Conservation (phyloP, 2,797 vertebrate genomes). For the Vespertilio murinus region DNA sequence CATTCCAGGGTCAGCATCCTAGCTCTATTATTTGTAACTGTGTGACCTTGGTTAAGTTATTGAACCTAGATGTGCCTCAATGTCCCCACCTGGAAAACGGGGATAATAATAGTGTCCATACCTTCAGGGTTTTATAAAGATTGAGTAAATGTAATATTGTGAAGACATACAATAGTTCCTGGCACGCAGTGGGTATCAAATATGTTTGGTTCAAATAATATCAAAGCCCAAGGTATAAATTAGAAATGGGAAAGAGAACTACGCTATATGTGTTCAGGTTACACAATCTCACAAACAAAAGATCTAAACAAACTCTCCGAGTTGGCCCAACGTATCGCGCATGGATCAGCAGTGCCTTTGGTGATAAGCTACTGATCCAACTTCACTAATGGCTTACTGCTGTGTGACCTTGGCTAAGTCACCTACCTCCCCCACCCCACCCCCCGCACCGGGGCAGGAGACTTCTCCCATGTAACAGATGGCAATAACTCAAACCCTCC, state of each 20-base stretch:
- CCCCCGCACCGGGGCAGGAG: too few relatives aligned
- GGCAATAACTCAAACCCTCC: background rate
- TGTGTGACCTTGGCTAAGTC: background rate
- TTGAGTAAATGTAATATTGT: background rate
- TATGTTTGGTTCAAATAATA: background rate
- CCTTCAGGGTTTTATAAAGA: background rate
- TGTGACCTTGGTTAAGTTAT: background rate
- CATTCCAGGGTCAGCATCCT: background rate
- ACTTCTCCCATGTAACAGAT: background rate
- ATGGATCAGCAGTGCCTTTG: accelerated
- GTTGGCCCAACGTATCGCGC: background rate
- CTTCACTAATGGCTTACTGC: background rate
- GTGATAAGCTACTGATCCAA: background rate
- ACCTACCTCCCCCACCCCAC: too few relatives aligned
- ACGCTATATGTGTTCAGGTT: background rate
- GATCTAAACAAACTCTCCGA: background rate
- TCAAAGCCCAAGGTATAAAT: background rate
- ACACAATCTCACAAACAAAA: background rate
- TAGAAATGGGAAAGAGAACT: background rate
- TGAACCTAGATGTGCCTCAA: background rate
- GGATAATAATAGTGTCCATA: background rate
- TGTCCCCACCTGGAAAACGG: background rate
- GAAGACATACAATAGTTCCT: background rate
- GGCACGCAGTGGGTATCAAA: background rate
- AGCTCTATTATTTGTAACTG: background rate